Conservation (phyloP, 1,140 invertebrate species). For the Apocrypta bakeri region DNA sequence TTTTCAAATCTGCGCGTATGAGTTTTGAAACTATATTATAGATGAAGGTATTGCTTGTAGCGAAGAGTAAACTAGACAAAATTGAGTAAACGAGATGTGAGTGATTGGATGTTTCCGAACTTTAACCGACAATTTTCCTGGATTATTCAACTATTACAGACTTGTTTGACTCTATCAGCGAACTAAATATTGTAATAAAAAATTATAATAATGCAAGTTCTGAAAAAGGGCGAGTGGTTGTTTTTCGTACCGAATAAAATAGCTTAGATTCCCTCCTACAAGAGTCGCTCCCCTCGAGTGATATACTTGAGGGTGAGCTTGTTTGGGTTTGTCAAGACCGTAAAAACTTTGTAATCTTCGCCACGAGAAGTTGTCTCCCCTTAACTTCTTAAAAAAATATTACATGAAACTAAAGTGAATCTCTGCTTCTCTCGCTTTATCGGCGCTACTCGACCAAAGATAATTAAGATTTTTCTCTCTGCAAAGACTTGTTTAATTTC, state of each 20-base stretch:
- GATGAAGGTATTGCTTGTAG: neutral
- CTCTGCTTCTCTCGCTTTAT: neutral
- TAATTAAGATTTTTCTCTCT: neutral
- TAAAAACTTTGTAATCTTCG: slow-evolving; percentile 49
- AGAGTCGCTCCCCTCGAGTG: slow-evolving; percentile 16
- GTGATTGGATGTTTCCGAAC: neutral
- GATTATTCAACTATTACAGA: neutral
- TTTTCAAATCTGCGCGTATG: neutral
- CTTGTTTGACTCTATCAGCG: neutral
- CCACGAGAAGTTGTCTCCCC: neutral
- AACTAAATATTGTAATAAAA: neutral
- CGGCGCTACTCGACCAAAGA: neutral
- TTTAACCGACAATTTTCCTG: neutral
- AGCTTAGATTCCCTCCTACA: slow-evolving; percentile 22
- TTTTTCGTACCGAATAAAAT: slow-evolving; percentile 8
- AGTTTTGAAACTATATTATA: neutral
- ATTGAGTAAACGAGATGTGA: slow-evolving; percentile 5
- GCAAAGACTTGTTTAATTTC: neutral
- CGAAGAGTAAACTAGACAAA: slow-evolving; percentile 25
- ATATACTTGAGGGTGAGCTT: neutral
- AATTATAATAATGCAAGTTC: neutral
- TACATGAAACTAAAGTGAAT: slow-evolving; percentile 39
- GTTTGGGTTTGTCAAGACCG: slow-evolving; percentile 20
- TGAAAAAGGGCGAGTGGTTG: neutral
- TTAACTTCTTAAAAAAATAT: slow-evolving; percentile 41